These are phyloP conservation scores for Sipha flava DNA, from an alignment of 1,140 invertebrate species.

Conservation along the genomic window DNA sequence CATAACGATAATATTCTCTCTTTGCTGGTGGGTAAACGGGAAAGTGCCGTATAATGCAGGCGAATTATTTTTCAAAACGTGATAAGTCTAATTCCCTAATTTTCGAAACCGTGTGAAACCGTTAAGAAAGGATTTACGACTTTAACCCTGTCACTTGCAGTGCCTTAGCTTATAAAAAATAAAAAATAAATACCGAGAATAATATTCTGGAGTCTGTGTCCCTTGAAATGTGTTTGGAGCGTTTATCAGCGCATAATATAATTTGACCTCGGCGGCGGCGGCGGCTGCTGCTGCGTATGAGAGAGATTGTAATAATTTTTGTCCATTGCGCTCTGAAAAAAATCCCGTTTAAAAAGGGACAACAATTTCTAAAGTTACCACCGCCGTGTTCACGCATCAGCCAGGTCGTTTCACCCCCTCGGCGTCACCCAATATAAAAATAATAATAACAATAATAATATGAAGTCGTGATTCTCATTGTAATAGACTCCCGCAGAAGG, in stretches of 20 bases:
- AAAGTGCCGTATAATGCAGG: too few relatives aligned
- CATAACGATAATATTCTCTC: too few relatives aligned
- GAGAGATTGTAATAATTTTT: too few relatives aligned
- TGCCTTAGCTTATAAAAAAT: background rate
- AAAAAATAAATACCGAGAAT: background rate
- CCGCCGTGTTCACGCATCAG: background rate
- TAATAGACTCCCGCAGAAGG: background rate
- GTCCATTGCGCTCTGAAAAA: too few relatives aligned
- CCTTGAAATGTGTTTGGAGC: background rate
- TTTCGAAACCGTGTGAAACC: conserved; percentile 8
- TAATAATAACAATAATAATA: too few relatives aligned
- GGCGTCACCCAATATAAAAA: too few relatives aligned
- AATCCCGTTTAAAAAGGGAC: background rate
- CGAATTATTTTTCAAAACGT: background rate
- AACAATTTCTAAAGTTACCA: background rate
- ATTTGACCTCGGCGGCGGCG: background rate
- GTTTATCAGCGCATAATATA: background rate
- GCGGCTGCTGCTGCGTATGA: background rate
- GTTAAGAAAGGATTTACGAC: conserved; percentile 30
- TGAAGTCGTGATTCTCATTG: background rate
- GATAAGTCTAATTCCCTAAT: conserved; percentile 15
- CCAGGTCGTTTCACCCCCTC: too few relatives aligned
- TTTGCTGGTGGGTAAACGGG: too few relatives aligned
- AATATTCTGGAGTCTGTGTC: background rate
- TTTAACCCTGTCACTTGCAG: conserved; percentile 9